Evolutionary conservation across 1,140 invertebrate species (phyloP), one percentile per base, ranked within the genome.

Genomic region (Argopecten irradians): DNA sequence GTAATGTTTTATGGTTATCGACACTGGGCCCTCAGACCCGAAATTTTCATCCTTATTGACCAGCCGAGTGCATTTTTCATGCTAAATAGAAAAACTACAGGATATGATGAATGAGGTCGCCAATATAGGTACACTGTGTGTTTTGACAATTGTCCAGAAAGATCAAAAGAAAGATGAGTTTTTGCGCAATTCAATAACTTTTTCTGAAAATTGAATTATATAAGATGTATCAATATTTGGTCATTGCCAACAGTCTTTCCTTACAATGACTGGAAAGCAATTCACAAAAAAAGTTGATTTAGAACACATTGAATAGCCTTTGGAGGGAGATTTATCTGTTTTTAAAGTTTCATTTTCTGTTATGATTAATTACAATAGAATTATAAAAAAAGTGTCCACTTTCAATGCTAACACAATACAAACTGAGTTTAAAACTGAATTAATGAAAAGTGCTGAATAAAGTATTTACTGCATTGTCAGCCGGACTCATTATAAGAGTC

Each of bases 201-300:
- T 71, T 71, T 71, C 55, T 71, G 55, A 71, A 71, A 71, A 71
- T 71, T 71, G 55, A 71, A 71, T 71, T 71, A 71, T 71, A n/a
- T 5, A 71, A 11, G 28, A 71, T 71, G 13, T 28, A 71, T 71
- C 55, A 71, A 28, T 71, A n/a, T 71, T 71, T 71, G 55, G 55
- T 28, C n/a, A 28, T 71, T 71, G 55, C 55, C 55, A 28, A 71
- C 28, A 71, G 8, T n/a, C 11, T 71, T 8, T 7, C 22, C 55
- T 71, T 28, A n/a, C n/a, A n/a, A n/a, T n/a, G 55, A n/a, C 55
- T 71, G n/a, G 22, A 71, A 16, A 71, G n/a, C 55, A 71, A 71
- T 71, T n/a, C 28, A 71, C 55, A 71, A 71, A 71, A 71, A 55
- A 55, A 55, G 22, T 19, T 55, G 43, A 55, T 19, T 55, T 11